Evolutionary conservation across 2,888 invertebrate genomes (phyloP).

Genomic region (Brachynemurus nebulosus): DNA sequence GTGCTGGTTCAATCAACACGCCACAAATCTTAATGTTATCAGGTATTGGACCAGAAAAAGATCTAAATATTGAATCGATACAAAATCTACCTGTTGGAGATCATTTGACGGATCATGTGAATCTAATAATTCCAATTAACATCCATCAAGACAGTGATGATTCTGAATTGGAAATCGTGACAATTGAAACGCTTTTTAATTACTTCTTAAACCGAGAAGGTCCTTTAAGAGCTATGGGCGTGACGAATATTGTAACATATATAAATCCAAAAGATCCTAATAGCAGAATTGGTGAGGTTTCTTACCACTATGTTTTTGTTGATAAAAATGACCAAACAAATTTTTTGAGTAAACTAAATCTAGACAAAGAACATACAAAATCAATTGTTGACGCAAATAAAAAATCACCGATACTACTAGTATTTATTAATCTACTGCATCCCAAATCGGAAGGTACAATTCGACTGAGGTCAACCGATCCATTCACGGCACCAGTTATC

Average conservation of each 20-base stretch:
- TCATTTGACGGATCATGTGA: conserved; percentile 80
- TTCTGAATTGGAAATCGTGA: too few relatives aligned
- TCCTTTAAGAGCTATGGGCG: conserved; percentile 64
- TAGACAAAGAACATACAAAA: too few relatives aligned
- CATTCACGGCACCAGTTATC: conserved; percentile 23
- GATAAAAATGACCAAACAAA: background rate
- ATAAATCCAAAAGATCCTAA: conserved; percentile 81
- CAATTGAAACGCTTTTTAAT: conserved; percentile 60
- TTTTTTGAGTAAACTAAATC: too few relatives aligned
- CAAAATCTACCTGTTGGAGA: conserved; percentile 66
- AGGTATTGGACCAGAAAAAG: conserved; percentile 69
- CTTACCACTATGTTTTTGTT: background rate
- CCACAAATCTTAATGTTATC: conserved; percentile 87
- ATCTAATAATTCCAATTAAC: conserved; percentile 72
- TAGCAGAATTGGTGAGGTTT: conserved; percentile 34
- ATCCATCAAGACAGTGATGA: too few relatives aligned
- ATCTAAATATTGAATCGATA: conserved; percentile 57
- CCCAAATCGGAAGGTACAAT: conserved; percentile 23
- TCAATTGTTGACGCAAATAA: conserved; percentile 69
- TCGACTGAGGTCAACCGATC: conserved; percentile 21
- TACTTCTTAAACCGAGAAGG: conserved; percentile 70
- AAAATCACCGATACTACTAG: conserved; percentile 70
- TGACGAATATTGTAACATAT: conserved; percentile 70
- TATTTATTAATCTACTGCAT: conserved; percentile 60
- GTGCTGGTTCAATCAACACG: conserved; percentile 76